Evolutionary conservation across 2,888 invertebrate species (phyloP).

Genomic region (Cotesia congregata): DNA sequence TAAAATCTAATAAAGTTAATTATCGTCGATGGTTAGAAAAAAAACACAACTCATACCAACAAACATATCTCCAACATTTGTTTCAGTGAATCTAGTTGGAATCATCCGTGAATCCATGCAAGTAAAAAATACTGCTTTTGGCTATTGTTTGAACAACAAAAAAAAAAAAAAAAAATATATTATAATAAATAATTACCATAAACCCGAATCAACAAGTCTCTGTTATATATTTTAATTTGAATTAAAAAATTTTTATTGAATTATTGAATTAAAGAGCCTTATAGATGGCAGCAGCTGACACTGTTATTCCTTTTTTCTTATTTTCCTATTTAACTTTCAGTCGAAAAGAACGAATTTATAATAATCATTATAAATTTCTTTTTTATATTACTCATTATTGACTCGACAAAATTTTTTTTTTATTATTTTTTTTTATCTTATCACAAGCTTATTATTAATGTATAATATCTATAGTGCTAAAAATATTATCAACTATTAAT

Average conservation of each 20-base stretch:
- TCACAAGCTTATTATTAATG: background rate
- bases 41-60: constrained; percentile 76
- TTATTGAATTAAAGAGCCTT: background rate
- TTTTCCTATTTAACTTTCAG: background rate
- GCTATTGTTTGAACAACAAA: constrained; percentile 74
- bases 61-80: constrained; percentile 98
- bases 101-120: constrained; percentile 99
- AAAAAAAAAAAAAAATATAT: constrained; percentile 46
- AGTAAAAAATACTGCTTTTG: constrained; percentile 96
- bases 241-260: too few species aligned
- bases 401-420: too few species aligned
- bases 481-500: background rate
- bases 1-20: too few species aligned
- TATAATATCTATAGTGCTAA: background rate
- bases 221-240: too few species aligned
- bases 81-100: constrained; percentile 94
- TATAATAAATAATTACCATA: background rate
- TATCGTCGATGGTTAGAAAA: too few species aligned
- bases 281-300: background rate
- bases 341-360: constrained; percentile 2
- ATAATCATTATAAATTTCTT: constrained; percentile 12
- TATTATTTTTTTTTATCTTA: background rate
- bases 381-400: background rate
- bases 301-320: background rate
- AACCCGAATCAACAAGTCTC: too few species aligned